Evolutionary conservation across 2,888 invertebrate genomes (phyloP).

Genomic region (Ceriagrion tenellum): DNA sequence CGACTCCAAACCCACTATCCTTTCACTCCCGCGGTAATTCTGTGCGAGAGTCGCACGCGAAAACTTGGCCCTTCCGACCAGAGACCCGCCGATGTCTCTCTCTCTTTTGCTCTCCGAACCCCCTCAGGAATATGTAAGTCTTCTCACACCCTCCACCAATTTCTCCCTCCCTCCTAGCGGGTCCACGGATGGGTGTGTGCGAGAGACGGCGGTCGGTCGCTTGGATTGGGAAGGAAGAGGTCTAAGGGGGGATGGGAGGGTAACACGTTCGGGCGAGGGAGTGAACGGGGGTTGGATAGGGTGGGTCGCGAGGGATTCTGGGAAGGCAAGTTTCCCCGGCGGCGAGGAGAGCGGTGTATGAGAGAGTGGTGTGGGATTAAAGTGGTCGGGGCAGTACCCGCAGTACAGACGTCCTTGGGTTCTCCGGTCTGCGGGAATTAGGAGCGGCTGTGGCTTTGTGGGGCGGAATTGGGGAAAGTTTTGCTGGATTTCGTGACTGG

Average conservation of each 20-base stretch:
- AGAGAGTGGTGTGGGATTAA: not conserved
- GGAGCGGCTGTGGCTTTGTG: not conserved
- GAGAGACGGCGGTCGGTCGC: not conserved
- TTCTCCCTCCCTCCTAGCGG: no score
- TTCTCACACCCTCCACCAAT: not conserved
- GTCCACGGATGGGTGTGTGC: not conserved
- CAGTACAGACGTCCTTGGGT: conserved; percentile 13
- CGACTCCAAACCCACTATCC: no score
- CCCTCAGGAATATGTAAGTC: conserved; percentile 9
- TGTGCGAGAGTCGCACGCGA: not conserved
- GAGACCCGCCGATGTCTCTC: not conserved
- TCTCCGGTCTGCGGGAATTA: not conserved
- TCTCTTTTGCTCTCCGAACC: no score
- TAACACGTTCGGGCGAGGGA: not conserved
- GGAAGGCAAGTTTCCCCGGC: not conserved
- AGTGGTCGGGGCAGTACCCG: not conserved
- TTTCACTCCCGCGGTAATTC: not conserved
- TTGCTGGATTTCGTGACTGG: not conserved
- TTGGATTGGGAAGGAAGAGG: not conserved
- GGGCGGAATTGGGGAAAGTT: not conserved
- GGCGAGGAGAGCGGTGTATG: no score
- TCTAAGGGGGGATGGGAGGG: not conserved
- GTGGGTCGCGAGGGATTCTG: not conserved
- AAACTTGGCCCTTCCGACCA: not conserved
- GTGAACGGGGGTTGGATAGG: not conserved